Percentiles rank a stretch among this genome's conserved stretches.
These are phyloP conservation scores for Sisyra nigra DNA, from an alignment of 2,888 invertebrate genomes.

Conservation along the genomic window DNA sequence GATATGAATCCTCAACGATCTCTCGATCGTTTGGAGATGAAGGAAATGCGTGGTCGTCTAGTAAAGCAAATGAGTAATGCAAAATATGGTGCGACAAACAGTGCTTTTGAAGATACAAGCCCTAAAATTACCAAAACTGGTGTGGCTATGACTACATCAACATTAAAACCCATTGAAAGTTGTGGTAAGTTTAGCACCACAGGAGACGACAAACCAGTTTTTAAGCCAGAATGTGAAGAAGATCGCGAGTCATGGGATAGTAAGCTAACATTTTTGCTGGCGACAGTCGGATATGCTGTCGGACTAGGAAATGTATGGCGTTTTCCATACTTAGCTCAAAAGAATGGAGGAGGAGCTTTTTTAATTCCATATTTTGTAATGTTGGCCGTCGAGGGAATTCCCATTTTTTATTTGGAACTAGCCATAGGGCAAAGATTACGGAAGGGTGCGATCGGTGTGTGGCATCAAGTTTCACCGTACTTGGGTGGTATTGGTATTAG, in stretches of 20 bases:
- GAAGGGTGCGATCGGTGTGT: constrained; percentile 88
- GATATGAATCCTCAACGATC: constrained; percentile 66
- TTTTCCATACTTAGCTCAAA: constrained; percentile 88
- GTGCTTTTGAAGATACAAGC: constrained; percentile 55
- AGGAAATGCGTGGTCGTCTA: constrained; percentile 66
- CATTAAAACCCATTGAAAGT: neutral
- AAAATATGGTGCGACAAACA: constrained; percentile 72
- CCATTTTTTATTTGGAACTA: constrained; percentile 89
- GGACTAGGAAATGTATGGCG: constrained; percentile 92
- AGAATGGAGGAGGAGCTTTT: constrained; percentile 94
- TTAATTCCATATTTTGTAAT: constrained; percentile 92
- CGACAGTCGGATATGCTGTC: constrained; percentile 90
- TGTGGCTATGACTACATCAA: constrained; percentile 26
- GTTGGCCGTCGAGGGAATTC: constrained; percentile 87
- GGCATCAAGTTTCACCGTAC: constrained; percentile 86
- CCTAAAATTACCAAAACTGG: constrained; percentile 31
- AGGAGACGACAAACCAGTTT: constrained; percentile 40
- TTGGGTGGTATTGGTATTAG: constrained; percentile 83
- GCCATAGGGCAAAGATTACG: constrained; percentile 87
- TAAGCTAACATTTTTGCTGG: constrained; percentile 78
- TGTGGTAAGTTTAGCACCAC: constrained; percentile 14
- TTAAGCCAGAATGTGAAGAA: constrained; percentile 49
- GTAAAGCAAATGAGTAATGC: constrained; percentile 50
- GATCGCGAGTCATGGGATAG: constrained; percentile 86
- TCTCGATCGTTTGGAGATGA: constrained; percentile 70